Evolutionary conservation across 2,113 vertebrate species (phyloP), one percentile per base, ranked within the genome.

Genomic region (Copsychus sechellarum): DNA sequence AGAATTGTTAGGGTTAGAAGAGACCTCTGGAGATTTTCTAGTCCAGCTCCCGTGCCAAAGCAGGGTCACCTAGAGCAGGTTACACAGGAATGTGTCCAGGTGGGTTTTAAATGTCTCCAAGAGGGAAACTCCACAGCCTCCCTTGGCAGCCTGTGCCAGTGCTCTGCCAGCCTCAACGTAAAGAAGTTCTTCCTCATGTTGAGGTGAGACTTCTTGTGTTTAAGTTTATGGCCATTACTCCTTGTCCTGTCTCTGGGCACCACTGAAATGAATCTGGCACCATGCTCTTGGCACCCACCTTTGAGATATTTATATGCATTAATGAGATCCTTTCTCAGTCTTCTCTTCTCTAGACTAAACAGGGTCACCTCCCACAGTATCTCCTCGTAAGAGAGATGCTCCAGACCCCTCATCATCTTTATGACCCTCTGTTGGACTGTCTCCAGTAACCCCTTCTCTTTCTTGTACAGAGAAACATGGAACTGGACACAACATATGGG

Each of bases 81-180:
- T 36, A 51, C 26, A 51, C 8, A 43, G 38, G 19, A 87, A 38
- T 22, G 14, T 0, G 0, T 31, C 31, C 33, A 67, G 22, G 12
- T 20, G 8, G 7, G 15, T 78, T 86, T 70, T 45, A 22, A 70
- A 61, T 16, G 2, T n/a, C 18, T 45, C 54, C 0, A 0, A 61
- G 38, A 77, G 9, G 8, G 15, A 53, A 15, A 45, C 9, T 45
- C 28, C 9, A 38, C 33, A 38, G 38, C 8, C 8, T 45, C 8
- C 38, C 14, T 38, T 24, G 23, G 28, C 19, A 86, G 12, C 23
- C 28, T 61, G 12, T 38, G 22, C 9, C 33, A 43, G 26, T 51
- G 26, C 22, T 69, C 26, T 60, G 18, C 12, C 12, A 70, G 38
- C n/a, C n/a, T 70, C 64, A 29, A 3, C 24, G 14, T 45, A 36